phyloP scores from a whole-genome alignment of 2,113 vertebrate genomes.

The Triplophysa dalaica region DNA sequence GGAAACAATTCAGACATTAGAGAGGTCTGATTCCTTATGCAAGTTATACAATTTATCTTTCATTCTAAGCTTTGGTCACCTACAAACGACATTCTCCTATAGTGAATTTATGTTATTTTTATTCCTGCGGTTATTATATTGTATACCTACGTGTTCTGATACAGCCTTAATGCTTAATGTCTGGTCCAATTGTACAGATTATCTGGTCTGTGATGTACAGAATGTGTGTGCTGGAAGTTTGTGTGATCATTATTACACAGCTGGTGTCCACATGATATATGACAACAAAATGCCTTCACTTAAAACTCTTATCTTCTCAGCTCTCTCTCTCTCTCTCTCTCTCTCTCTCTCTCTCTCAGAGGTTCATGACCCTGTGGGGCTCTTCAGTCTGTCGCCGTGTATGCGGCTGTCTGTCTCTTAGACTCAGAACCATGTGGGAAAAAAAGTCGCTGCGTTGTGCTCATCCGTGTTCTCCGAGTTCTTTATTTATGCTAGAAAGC shows the following conservation, averaged over 20 bases:
- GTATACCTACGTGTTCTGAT: not conserved
- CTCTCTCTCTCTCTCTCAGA: slow-evolving; percentile 18
- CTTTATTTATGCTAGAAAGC: slow-evolving; percentile 58
- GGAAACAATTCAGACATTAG: too few species aligned
- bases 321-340: slow-evolving; percentile 47
- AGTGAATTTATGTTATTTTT: too few species aligned
- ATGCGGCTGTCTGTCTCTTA: slow-evolving; percentile 46
- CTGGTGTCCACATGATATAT: slow-evolving; percentile 67
- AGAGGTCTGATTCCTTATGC: too few species aligned
- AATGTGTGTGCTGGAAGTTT: slow-evolving; percentile 35
- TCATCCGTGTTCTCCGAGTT: not conserved
- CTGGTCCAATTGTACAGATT: not conserved
- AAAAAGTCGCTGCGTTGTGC: not conserved
- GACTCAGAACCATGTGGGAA: slow-evolving; percentile 45
- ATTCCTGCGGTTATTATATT: too few species aligned
- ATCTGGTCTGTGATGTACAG: slow-evolving; percentile 20
- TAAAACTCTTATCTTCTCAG: slow-evolving; percentile 48
- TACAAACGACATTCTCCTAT: too few species aligned
- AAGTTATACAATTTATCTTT: too few species aligned
- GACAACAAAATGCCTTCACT: slow-evolving; percentile 2
- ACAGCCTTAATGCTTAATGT: not conserved
- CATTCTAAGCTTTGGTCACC: too few species aligned
- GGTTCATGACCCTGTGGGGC: slow-evolving; percentile 31
- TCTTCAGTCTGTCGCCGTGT: slow-evolving; percentile 42
- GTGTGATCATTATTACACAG: slow-evolving; percentile 56